Evolutionary conservation across 2,113 vertebrate species (phyloP).

Genomic region (Ophiodon elongatus): DNA sequence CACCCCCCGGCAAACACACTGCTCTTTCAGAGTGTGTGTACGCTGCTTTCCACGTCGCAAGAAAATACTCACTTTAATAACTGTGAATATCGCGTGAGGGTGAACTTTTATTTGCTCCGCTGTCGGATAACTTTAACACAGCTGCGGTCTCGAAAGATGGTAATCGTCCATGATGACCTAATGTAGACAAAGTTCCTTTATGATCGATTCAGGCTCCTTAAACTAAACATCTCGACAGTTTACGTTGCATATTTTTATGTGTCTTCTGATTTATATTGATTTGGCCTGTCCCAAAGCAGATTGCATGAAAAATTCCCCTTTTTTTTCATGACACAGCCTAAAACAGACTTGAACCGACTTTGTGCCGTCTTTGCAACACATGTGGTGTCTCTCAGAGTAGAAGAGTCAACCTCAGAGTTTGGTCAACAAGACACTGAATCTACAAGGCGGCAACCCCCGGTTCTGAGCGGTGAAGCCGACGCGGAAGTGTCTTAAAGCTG

Average conservation of each 20-base stretch:
- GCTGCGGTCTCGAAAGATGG: background rate
- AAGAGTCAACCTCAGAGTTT: background rate
- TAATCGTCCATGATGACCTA: background rate
- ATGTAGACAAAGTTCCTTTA: background rate
- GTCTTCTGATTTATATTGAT: background rate
- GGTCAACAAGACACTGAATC: background rate
- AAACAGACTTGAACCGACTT: background rate
- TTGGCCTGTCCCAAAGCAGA: background rate
- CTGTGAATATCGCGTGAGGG: slow-evolving; percentile 28
- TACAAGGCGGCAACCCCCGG: no score
- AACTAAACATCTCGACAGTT: background rate
- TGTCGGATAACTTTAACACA: background rate
- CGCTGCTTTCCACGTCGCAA: slow-evolving; percentile 10
- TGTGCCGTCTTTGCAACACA: background rate
- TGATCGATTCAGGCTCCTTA: background rate
- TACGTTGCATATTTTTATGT: background rate
- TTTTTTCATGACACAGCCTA: background rate
- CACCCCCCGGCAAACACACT: slow-evolving; percentile 27
- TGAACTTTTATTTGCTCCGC: slow-evolving; percentile 3
- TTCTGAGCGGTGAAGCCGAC: no score
- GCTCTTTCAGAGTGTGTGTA: slow-evolving; percentile 34
- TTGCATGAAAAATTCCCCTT: background rate
- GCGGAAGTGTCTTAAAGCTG: background rate
- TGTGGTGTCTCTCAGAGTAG: background rate
- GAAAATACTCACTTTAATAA: slow-evolving; percentile 20